Base-by-base conservation (phyloP, 2,113 vertebrate genomes). In the Bambusicola thoracicus region DNA sequence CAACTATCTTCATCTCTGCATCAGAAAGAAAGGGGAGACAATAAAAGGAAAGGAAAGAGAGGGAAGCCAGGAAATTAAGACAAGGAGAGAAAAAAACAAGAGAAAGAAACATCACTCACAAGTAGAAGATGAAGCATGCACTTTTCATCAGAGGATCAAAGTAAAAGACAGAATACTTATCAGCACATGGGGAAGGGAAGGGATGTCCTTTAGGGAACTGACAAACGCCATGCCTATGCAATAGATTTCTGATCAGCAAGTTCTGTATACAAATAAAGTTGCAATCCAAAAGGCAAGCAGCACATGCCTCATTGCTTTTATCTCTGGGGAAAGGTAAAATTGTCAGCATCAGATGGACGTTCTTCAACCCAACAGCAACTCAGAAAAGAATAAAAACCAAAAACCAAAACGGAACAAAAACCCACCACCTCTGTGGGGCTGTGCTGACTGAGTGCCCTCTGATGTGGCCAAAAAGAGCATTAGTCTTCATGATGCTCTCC, bases 1-100 rank as follows among this genome's bases (percentile, higher is more conserved):
- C 98, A 97, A 97, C 97, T 97, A 98, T 98, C 98, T 98, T 98
- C 97, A 97, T 97, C 97, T 98, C 98, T 98, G 98, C 97, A 96
- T 97, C 97, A 98, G 95, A 98, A 97, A 97, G 95, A 96, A 97
- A 97, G 91, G 87, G 87, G 87, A 94, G 81, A 97, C 81, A 96
- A 97, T 89, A 96, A 96, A 94, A 94, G 96, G 87, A 94, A 96
- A 97, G 92, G 91, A 96, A 94, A 94, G 51, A 95, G 84, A 97
- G 86, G 97, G 77, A 86, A 97, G 97, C 94, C 87, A 97, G 95
- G 83, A 97, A 92, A 97, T 97, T 96, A 96, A 96, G 96, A 95
- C 88, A 97, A 96, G 90, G 92, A 96, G 95, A 97, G 95, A 98
- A 92, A 53, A 53, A 16, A 53, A 96, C 97, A 97, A 96, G 89